Conservation (phyloP, 2,797 vertebrate species). For the Triplophysa bombifrons region DNA sequence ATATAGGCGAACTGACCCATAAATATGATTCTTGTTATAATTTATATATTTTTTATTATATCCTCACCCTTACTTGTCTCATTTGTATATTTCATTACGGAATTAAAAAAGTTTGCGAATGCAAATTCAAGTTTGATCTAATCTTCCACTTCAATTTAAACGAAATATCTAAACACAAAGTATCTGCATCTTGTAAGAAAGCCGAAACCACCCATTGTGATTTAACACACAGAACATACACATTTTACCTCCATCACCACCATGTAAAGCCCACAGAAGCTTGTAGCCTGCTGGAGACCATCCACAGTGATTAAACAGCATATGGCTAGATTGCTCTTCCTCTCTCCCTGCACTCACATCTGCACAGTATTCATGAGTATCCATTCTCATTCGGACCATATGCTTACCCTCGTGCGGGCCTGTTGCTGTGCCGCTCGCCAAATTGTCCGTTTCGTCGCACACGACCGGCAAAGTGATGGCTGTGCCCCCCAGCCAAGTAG, state of each 20-base stretch:
- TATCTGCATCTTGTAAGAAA: not conserved
- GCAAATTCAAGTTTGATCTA: not conserved
- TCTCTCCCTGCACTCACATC: slow-evolving; percentile 62
- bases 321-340: slow-evolving; percentile 66
- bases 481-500: slow-evolving; percentile 53
- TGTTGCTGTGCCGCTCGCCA: slow-evolving; percentile 81
- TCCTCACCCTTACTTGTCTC: too few species aligned
- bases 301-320: slow-evolving; percentile 62
- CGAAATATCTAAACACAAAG: not conserved
- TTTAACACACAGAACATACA: not conserved
- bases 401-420: slow-evolving; percentile 81
- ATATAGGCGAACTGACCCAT: not conserved
- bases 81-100: not conserved
- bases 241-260: not conserved
- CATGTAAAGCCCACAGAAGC: slow-evolving; percentile 32
- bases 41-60: too few species aligned
- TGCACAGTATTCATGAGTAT: slow-evolving; percentile 79
- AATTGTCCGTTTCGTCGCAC: slow-evolving; percentile 79
- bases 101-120: not conserved
- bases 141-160: not conserved
- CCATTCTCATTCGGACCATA: slow-evolving; percentile 86
- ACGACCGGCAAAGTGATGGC: slow-evolving; percentile 61
- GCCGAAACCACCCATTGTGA: not conserved
- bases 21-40: slow-evolving; percentile 37
- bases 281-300: slow-evolving; percentile 64